Evolutionary conservation across 2,113 vertebrate genomes (phyloP).

Genomic region (Clarias gariepinus): DNA sequence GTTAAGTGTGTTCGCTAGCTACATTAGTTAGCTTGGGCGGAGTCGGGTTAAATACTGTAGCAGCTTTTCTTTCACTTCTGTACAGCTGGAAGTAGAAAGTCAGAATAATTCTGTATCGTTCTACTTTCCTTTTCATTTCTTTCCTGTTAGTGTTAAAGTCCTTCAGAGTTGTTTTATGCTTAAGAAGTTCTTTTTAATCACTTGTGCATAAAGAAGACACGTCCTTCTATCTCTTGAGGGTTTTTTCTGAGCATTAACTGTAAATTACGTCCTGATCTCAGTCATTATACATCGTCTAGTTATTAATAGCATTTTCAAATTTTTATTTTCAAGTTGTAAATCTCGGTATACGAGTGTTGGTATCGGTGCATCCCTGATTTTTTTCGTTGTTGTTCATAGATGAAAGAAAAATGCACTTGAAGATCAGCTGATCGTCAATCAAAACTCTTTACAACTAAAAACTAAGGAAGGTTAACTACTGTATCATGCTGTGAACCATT

Average conservation of each 20-base stretch:
- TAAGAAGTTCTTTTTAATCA: background rate
- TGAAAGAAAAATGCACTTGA: constrained; percentile 8
- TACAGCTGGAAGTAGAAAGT: background rate
- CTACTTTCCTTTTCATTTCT: background rate
- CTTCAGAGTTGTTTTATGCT: background rate
- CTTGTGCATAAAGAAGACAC: background rate
- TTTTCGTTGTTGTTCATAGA: background rate
- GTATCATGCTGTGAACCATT: constrained; percentile 4
- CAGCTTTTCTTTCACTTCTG: background rate
- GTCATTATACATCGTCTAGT: background rate
- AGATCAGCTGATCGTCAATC: background rate
- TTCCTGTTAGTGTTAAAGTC: background rate
- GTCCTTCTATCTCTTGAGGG: background rate
- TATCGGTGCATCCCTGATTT: background rate
- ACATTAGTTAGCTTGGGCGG: background rate
- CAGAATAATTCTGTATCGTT: too few relatives aligned
- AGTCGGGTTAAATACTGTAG: background rate
- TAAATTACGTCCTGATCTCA: background rate
- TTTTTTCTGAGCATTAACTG: background rate
- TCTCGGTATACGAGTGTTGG: background rate
- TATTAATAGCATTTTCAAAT: background rate
- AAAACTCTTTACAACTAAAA: background rate
- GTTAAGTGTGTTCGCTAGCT: background rate
- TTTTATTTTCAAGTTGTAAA: background rate
- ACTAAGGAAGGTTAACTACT: background rate